Evolutionary conservation across 2,113 vertebrate species (phyloP).

Genomic region (Clarias batrachus): DNA sequence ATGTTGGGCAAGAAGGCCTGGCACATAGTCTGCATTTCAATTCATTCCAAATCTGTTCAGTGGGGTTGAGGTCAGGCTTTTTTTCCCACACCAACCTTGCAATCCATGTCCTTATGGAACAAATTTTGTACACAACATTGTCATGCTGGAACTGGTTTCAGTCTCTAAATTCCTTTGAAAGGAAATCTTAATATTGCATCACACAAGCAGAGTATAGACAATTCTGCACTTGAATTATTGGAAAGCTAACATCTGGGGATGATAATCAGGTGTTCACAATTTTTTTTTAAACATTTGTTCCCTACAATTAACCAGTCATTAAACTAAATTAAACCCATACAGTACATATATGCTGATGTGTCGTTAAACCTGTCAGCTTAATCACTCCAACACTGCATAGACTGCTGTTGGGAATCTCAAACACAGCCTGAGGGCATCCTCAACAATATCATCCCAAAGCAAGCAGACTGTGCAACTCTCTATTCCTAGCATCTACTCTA

Average conservation of each 20-base stretch:
- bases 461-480: neutral
- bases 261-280: neutral
- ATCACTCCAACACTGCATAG: slow-evolving; percentile 8
- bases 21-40: neutral
- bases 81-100: neutral
- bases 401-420: slow-evolving; percentile 5
- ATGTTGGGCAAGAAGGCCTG: neutral
- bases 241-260: neutral
- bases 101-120: neutral
- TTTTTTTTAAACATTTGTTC: neutral
- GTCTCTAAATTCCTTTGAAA: neutral
- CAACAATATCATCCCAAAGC: slow-evolving; percentile 26
- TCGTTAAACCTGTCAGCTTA: neutral
- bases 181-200: neutral
- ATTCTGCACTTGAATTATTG: neutral
- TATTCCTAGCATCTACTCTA: neutral
- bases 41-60: neutral
- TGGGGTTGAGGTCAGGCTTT: neutral
- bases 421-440: slow-evolving; percentile 26
- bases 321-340: neutral
- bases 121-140: neutral
- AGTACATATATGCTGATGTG: neutral
- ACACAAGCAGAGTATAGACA: neutral
- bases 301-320: neutral
- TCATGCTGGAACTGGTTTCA: neutral